phyloP scores from a whole-genome alignment of 2,797 vertebrate species.

The Neosalanx taihuensis region DNA sequence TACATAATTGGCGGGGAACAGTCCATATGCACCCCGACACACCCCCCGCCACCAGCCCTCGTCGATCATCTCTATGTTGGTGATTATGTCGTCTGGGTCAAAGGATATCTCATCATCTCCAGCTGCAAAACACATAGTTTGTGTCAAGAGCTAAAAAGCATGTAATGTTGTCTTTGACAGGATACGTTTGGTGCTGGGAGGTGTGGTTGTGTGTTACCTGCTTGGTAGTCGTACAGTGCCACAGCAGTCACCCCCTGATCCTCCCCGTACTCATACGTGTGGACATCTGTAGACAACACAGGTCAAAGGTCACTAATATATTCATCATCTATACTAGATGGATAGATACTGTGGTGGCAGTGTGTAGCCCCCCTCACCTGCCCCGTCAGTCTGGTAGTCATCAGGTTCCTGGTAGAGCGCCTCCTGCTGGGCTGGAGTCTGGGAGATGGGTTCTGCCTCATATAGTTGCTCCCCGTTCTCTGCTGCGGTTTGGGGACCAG shows the following conservation, averaged over 20 bases:
- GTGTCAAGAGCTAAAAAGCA: neutral
- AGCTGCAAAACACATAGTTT: slow-evolving; percentile 64
- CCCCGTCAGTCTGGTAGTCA: slow-evolving; percentile 61
- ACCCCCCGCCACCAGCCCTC: slow-evolving; percentile 97
- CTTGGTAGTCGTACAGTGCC: slow-evolving; percentile 97
- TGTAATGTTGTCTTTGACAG: neutral
- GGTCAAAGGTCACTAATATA: neutral
- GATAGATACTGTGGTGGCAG: neutral
- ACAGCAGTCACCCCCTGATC: slow-evolving; percentile 90
- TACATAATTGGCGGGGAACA: slow-evolving; percentile 97
- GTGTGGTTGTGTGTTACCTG: slow-evolving; percentile 77
- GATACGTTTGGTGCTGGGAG: neutral
- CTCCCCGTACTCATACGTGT: slow-evolving; percentile 80
- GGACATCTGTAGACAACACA: slow-evolving; percentile 66
- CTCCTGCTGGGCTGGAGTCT: slow-evolving; percentile 57
- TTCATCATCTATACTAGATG: neutral
- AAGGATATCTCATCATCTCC: slow-evolving; percentile 97
- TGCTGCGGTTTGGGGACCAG: neutral
- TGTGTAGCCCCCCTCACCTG: slow-evolving; percentile 58
- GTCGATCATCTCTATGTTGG: slow-evolving; percentile 98
- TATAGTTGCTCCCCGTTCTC: slow-evolving; percentile 49
- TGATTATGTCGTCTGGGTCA: slow-evolving; percentile 95
- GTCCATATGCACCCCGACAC: slow-evolving; percentile 86
- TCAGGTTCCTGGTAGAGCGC: slow-evolving; percentile 75
- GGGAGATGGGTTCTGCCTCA: slow-evolving; percentile 50